A percentile compares a stretch with the other conserved stretches of the same genome.
These are phyloP conservation scores for Lissonota sp. DNA, from an alignment of 2,888 invertebrate species.

Conservation along the genomic window DNA sequence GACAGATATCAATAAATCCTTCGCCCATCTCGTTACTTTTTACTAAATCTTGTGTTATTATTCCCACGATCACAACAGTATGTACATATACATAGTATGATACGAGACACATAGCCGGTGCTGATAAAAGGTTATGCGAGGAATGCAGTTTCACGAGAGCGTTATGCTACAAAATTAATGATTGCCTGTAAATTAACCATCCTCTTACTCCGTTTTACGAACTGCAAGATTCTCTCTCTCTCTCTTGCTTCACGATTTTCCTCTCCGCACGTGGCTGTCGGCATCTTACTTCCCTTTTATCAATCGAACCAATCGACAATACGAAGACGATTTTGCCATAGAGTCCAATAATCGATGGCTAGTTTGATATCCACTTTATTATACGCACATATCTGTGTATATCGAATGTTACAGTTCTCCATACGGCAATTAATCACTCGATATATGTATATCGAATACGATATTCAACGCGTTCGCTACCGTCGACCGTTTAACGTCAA, in stretches of 20 bases:
- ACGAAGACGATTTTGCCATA: conserved; percentile 23
- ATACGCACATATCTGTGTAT: background rate
- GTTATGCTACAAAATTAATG: conserved; percentile 77
- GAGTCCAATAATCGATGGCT: conserved; percentile 27
- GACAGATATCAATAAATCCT: too few species aligned
- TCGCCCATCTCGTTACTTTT: too few species aligned
- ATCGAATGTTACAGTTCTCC: background rate
- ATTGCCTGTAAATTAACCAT: conserved; percentile 67
- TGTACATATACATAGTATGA: conserved; percentile 11
- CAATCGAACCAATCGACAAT: conserved; percentile 42
- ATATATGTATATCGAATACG: conserved; percentile 8
- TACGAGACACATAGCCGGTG: conserved; percentile 64
- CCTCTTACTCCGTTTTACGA: conserved; percentile 24
- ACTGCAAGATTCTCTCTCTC: too few species aligned
- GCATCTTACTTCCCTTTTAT: conserved; percentile 25
- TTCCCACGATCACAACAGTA: too few species aligned
- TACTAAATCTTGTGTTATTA: too few species aligned
- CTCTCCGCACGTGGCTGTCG: too few species aligned
- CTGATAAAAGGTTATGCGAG: conserved; percentile 81
- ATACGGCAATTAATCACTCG: conserved; percentile 27
- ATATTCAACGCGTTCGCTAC: conserved; percentile 5
- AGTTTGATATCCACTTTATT: too few species aligned
- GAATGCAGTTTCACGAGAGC: conserved; percentile 80
- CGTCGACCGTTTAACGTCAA: conserved; percentile 19
- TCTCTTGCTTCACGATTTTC: too few species aligned